Base-by-base conservation (phyloP, 2,888 invertebrate species). In the Amblyteles armatorius region DNA sequence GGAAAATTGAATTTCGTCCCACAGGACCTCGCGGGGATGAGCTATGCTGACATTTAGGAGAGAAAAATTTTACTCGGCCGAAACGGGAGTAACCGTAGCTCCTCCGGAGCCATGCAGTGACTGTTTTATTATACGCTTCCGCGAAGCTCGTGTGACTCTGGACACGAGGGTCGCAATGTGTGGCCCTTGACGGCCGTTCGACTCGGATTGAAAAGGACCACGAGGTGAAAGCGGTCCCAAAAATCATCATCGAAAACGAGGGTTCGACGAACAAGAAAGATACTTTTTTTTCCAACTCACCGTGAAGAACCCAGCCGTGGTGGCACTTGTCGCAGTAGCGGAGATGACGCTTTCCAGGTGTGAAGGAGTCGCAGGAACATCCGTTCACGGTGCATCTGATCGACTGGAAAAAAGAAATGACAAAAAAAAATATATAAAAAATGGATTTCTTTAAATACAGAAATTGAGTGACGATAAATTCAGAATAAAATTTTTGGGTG, bases 241-340 rank as follows among this genome's bases (percentile, higher is more conserved):
- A 33, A 33, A 33, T 60, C 40, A 36, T 55, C 16, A 19, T 22
- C 22, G n/a, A 9, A 57, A 26, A 3, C 26, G 57, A 57, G 63
- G 63, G 33, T 3, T 63, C 16, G 26, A 57, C 57, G 13, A 29
- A 33, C 2, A 0, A 1, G 16, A n/a, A 16, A 19, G 40, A 44
- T 44, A 11, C 4, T 16, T 50, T 19, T 22, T 4, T 36, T 22
- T 19, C 50, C 78, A 85, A 95, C 96, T 96, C 93, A 97, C 96
- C 97, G 93, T 97, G 97, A 88, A 96, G 96, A 82, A 97, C 96
- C 96, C 97, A 97, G 87, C 96, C 96, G 93, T 97, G 97, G 90
- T 95, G 95, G 93, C 97, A 97, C 87, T 95, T 95, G 90, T 96
- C 96, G 94, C 97, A 97, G 92, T 95, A 95, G 79, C 97, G 95